Percentiles rank a stretch among this genome's conserved stretches.
These are phyloP conservation scores for Coenonympha glycerion DNA, from an alignment of 2,888 invertebrate genomes.

Conservation along the genomic window DNA sequence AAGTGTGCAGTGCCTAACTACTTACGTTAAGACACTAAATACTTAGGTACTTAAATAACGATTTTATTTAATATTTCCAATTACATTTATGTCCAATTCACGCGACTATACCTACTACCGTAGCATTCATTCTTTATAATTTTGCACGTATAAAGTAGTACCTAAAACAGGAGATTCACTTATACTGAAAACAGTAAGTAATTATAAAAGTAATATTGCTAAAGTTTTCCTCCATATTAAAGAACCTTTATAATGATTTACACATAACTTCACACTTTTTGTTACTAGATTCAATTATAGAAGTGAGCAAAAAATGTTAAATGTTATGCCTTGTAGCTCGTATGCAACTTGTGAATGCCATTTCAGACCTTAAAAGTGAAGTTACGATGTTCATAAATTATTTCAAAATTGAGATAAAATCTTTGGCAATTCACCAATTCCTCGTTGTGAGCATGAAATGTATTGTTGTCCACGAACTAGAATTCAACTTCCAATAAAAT, in stretches of 20 bases:
- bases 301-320: conserved; percentile 11
- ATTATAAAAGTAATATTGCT: too few relatives aligned
- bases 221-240: neutral
- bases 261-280: conserved; percentile 4
- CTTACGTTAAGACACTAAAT: too few relatives aligned
- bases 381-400: neutral
- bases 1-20: too few relatives aligned
- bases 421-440: neutral
- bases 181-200: too few relatives aligned
- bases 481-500: too few relatives aligned
- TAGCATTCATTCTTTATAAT: too few relatives aligned
- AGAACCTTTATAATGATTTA: neutral
- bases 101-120: too few relatives aligned
- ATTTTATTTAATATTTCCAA: too few relatives aligned
- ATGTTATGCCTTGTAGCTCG: neutral
- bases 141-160: too few relatives aligned
- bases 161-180: too few relatives aligned
- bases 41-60: too few relatives aligned
- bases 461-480: neutral
- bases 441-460: neutral
- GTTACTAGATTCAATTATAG: conserved; percentile 6
- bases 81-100: too few relatives aligned
- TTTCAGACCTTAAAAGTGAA: neutral
- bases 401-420: neutral
- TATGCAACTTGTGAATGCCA: neutral